phyloP scores from a whole-genome alignment of 23 tunicate genomes.

The Halocynthia aurantium region DNA sequence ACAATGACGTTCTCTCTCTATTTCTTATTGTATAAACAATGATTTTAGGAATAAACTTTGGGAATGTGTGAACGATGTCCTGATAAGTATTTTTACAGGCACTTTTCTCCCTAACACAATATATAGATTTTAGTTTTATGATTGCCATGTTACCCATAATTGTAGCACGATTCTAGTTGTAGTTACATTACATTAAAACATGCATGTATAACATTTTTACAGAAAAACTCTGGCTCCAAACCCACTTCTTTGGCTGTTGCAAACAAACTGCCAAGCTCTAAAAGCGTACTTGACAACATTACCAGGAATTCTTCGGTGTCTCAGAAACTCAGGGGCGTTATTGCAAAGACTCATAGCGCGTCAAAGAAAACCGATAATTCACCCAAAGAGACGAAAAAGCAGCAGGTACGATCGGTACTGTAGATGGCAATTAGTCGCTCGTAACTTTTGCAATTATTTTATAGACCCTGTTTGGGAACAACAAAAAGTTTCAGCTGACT shows the following conservation, averaged over 20 bases:
- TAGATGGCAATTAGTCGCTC: background rate
- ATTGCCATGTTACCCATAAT: too few relatives aligned
- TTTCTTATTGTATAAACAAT: too few relatives aligned
- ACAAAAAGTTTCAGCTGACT: conserved; percentile 16
- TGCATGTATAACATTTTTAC: background rate
- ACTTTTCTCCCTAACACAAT: too few relatives aligned
- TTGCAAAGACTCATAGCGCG: conserved; percentile 12
- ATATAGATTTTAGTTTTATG: too few relatives aligned
- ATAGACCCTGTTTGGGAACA: conserved; percentile 12
- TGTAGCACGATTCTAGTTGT: too few relatives aligned
- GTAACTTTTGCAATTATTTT: background rate
- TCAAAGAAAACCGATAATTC: conserved; percentile 1
- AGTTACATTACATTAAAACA: background rate
- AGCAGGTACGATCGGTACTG: conserved; percentile 5
- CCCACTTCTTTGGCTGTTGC: too few relatives aligned
- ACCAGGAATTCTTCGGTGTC: background rate
- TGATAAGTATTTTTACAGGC: too few relatives aligned
- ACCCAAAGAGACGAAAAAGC: conserved; percentile 5
- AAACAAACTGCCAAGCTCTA: too few relatives aligned
- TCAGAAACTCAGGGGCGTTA: conserved; percentile 9
- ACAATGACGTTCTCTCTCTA: too few relatives aligned
- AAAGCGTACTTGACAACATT: conserved; percentile 17
- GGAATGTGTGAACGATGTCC: too few relatives aligned
- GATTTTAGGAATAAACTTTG: too few relatives aligned
- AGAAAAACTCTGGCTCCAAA: background rate